phyloP scores from a whole-genome alignment of 2,888 invertebrate genomes.

The Ellobium chinense region DNA sequence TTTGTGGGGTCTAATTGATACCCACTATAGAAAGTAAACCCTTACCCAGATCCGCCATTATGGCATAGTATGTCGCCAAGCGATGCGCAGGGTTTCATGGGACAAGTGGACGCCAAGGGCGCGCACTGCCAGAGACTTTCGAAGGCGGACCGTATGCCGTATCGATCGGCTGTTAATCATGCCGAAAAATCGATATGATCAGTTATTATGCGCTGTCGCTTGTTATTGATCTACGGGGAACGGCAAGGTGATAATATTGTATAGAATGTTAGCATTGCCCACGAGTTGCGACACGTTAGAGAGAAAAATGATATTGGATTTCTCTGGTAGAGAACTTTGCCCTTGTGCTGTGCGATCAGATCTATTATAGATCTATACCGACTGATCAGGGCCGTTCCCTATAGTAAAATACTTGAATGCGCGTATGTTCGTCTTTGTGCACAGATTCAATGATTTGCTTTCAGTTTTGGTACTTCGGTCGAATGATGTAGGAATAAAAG shows the following conservation, averaged over 20 bases:
- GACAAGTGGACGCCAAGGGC: constrained; percentile 1
- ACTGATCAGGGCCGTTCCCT: too few species aligned
- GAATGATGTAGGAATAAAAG: too few species aligned
- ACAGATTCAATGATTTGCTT: too few species aligned
- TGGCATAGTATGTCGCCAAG: constrained; percentile 46
- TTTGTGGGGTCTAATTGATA: too few species aligned
- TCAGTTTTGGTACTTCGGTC: too few species aligned
- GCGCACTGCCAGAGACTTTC: constrained; percentile 10
- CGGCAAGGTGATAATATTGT: not conserved
- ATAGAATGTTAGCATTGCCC: not conserved
- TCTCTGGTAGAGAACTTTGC: too few species aligned
- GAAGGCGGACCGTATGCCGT: not conserved
- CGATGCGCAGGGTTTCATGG: constrained; percentile 36
- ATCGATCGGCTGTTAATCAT: not conserved
- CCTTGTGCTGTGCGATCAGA: too few species aligned
- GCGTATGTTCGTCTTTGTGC: too few species aligned
- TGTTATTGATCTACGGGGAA: constrained; percentile 4
- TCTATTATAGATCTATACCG: too few species aligned
- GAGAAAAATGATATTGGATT: too few species aligned
- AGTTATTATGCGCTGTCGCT: not conserved
- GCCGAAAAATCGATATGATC: not conserved
- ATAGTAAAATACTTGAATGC: too few species aligned
- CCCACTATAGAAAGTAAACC: too few species aligned
- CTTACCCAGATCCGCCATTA: constrained; percentile 35
- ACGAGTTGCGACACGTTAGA: not conserved